Evolutionary conservation across 1,140 invertebrate genomes (phyloP), one percentile per base, ranked within the genome.

Genomic region (Lasioglossum albipes): DNA sequence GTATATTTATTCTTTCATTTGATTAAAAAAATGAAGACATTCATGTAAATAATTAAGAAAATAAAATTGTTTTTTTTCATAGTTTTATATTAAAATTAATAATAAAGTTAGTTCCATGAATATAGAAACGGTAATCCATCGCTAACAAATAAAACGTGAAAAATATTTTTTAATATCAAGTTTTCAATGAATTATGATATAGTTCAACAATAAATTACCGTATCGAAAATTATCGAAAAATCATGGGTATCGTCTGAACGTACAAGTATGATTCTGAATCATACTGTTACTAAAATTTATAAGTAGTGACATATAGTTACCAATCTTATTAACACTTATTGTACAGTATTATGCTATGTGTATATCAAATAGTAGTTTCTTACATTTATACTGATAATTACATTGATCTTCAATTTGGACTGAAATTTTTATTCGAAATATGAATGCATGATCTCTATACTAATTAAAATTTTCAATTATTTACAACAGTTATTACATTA

Each of bases 401-500:
- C 7, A n/a, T n/a, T 59, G 6, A 54, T 62, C 41, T 13, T 73
- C 49, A 76, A 67, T 27, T 82, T 68, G 59, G 7, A 79, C 7
- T 18, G 27, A 59, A 68, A 68, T 68, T 42, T 70, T 45, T 36
- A 68, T 79, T 79, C 69, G 1, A 16, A 12, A 45, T 31, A 45
- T 45, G 42, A 45, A 67, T 74, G 70, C 76, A 75, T 79, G 65
- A 74, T 16, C 3, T 57, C 13, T 57, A 31, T n/a, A 70, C 68
- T 57, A 70, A 31, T 70, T 70, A 16, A 18, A 16, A 36, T 70
- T 18, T 52, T 57, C 22, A 59, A 59, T 2, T 20, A 7, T 59
- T 59, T 59, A n/a, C 9, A 59, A 36, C 22, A 70, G 9, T 70
- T 31, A 36, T 57, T 36, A 57, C 36, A 49, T 9, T 70, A 70